Conservation (phyloP, 2,113 vertebrate genomes). For the Pleuronectes platessa region DNA sequence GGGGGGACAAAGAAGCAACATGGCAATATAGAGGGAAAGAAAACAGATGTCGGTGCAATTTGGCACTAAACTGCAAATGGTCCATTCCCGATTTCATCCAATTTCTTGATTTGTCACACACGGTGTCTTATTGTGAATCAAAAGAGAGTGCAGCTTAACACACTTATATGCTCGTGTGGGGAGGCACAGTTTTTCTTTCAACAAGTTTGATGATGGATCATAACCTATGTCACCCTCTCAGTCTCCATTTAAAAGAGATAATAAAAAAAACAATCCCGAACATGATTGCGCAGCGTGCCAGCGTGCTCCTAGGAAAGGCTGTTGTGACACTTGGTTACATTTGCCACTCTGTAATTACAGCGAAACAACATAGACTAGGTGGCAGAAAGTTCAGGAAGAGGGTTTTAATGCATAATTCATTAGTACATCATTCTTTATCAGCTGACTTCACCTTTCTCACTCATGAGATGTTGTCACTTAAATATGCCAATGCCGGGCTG, state of each 20-base stretch:
- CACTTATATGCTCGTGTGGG: constrained; percentile 4
- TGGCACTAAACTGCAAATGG: constrained; percentile 18
- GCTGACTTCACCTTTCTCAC: constrained; percentile 26
- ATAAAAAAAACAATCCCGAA: not conserved
- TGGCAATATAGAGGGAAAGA: not conserved
- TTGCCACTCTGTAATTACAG: constrained; percentile 32
- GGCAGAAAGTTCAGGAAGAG: constrained; percentile 31
- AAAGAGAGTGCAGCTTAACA: constrained; percentile 3
- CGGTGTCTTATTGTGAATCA: constrained; percentile 19
- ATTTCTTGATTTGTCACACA: not conserved
- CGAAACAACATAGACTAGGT: not conserved
- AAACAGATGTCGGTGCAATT: constrained; percentile 55
- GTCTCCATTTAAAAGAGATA: not conserved
- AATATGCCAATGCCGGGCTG: constrained; percentile 19
- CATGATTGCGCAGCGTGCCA: not conserved
- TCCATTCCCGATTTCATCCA: constrained; percentile 43
- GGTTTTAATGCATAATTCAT: constrained; percentile 52
- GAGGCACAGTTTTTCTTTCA: not conserved
- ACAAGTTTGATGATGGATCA: constrained; percentile 5
- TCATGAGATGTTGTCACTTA: constrained; percentile 1
- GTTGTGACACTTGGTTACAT: not conserved
- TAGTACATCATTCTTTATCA: constrained; percentile 3
- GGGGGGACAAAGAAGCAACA: not conserved
- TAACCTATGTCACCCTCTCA: not conserved
- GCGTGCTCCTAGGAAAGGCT: not conserved